phyloP scores from a whole-genome alignment of 2,888 invertebrate genomes.

The Pelosia muscerda region DNA sequence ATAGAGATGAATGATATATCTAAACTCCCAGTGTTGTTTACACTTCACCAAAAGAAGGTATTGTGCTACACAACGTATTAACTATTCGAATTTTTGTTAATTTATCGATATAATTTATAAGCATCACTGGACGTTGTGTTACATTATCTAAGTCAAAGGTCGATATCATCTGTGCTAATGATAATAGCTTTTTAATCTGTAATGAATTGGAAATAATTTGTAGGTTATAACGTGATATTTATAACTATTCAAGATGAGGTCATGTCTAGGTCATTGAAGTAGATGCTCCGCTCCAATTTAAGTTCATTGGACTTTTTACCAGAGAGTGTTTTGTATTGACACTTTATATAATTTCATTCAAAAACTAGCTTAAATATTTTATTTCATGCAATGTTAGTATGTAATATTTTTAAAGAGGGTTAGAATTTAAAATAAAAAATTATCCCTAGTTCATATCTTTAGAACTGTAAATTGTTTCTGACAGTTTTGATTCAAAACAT shows the following conservation, averaged over 20 bases:
- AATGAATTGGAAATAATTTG: conserved; percentile 28
- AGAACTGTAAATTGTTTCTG: too few relatives aligned
- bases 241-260: background rate
- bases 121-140: conserved; percentile 19
- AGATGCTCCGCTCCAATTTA: background rate
- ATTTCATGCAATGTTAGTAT: too few relatives aligned
- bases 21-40: too few relatives aligned
- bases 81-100: background rate
- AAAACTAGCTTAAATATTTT: too few relatives aligned
- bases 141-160: conserved; percentile 14
- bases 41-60: too few relatives aligned
- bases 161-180: conserved; percentile 16
- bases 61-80: too few relatives aligned
- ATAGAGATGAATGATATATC: too few relatives aligned
- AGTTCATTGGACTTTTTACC: background rate
- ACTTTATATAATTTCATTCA: background rate
- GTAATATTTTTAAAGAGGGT: too few relatives aligned
- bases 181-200: conserved; percentile 21
- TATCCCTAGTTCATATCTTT: too few relatives aligned
- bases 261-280: background rate
- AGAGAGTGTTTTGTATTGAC: background rate
- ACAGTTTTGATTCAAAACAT: too few relatives aligned
- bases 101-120: background rate
- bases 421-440: too few relatives aligned
- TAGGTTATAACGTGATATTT: background rate